A percentile compares a stretch with the other conserved stretches of the same genome.
These are phyloP conservation scores for Epiblema foenella DNA, from an alignment of 2,888 invertebrate genomes.

Conservation along the genomic window DNA sequence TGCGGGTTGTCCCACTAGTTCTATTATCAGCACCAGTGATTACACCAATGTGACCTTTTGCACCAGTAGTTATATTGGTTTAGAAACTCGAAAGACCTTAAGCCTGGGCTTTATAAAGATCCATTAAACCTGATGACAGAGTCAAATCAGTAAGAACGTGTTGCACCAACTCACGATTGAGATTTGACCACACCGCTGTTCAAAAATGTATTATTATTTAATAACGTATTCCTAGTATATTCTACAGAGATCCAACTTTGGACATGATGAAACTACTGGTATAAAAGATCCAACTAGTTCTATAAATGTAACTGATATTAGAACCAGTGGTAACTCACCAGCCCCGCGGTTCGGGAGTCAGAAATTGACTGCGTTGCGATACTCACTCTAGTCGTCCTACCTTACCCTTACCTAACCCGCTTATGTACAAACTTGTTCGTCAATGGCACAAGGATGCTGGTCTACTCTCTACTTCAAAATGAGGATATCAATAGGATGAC, in stretches of 20 bases:
- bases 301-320: background rate
- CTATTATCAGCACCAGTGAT: background rate
- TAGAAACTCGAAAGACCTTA: background rate
- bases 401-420: slow-evolving; percentile 46
- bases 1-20: background rate
- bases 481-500: slow-evolving; percentile 37
- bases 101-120: too few species aligned
- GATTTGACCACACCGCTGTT: too few species aligned
- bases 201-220: too few species aligned
- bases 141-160: too few species aligned
- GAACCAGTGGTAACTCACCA: background rate
- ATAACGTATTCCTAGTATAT: background rate
- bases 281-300: background rate
- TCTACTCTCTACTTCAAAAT: slow-evolving; percentile 41
- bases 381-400: slow-evolving; percentile 21
- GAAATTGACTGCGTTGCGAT: slow-evolving; percentile 78
- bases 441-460: slow-evolving; percentile 67
- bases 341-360: slow-evolving; percentile 23
- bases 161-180: too few species aligned
- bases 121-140: too few species aligned
- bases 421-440: slow-evolving; percentile 72
- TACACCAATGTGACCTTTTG: too few species aligned
- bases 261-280: background rate
- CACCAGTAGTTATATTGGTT: background rate
- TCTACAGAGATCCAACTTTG: background rate